Evolutionary conservation across 1,140 invertebrate genomes (phyloP).

Genomic region (Drosophila neocordata): DNA sequence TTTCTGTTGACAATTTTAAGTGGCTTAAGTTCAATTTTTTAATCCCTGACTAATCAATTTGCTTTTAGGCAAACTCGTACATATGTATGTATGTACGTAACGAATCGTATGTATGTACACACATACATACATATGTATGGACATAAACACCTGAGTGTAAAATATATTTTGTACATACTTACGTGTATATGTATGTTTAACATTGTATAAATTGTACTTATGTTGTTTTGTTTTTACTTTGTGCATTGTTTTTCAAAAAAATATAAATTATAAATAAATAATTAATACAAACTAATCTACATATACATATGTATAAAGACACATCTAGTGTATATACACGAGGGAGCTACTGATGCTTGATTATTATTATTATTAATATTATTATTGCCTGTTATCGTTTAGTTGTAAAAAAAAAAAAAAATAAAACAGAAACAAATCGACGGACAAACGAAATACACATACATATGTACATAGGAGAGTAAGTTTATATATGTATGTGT

Average conservation of each 20-base stretch:
- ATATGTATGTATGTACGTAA: no score
- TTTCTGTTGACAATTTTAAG: no score
- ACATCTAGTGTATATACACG: neutral
- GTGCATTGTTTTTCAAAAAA: no score
- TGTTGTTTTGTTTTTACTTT: neutral
- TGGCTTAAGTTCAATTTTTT: no score
- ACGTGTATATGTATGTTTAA: neutral
- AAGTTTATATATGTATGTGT: conserved; percentile 25
- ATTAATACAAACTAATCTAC: conserved; percentile 1
- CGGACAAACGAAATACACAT: conserved; percentile 8
- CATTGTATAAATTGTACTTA: neutral
- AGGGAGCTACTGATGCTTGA: conserved; percentile 42
- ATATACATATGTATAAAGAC: neutral
- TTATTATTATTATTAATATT: conserved; percentile 30
- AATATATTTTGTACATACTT: neutral
- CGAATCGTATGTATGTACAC: no score
- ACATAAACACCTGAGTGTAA: neutral
- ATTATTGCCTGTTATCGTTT: conserved; percentile 50
- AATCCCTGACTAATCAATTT: no score
- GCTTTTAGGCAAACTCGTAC: no score
- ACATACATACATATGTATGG: neutral
- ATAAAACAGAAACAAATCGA: conserved; percentile 25
- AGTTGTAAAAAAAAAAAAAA: conserved; percentile 50
- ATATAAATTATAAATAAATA: conserved; percentile 4
- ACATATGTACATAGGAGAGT: conserved; percentile 1